phyloP scores from a whole-genome alignment of 2,113 vertebrate genomes.

The Synchiropus splendidus region DNA sequence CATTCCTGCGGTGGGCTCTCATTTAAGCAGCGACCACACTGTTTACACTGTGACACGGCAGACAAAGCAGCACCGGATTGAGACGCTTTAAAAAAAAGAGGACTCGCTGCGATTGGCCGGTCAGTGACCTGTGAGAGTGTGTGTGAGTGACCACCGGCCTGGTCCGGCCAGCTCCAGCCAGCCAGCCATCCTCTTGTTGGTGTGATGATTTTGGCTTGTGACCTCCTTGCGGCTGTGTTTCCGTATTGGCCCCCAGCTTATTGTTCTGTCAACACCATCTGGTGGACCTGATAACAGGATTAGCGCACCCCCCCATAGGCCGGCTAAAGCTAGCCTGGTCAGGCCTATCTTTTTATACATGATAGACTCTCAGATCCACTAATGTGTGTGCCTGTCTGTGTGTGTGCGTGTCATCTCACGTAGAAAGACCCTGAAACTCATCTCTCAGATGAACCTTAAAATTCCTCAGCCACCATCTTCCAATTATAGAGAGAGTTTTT shows the following conservation, averaged over 20 bases:
- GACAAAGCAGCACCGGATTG: conserved; percentile 16
- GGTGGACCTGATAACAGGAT: conserved; percentile 65
- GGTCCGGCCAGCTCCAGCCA: conserved; percentile 20
- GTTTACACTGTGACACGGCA: conserved; percentile 5
- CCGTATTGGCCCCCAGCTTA: conserved; percentile 41
- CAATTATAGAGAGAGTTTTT: conserved; percentile 1
- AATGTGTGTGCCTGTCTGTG: conserved; percentile 12
- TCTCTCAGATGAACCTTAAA: conserved; percentile 7
- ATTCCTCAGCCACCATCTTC: conserved; percentile 7
- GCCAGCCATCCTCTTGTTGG: conserved; percentile 44
- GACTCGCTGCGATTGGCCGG: no score
- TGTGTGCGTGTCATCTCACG: conserved; percentile 21
- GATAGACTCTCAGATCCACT: conserved; percentile 3
- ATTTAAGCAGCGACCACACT: background rate
- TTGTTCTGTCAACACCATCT: conserved; percentile 68
- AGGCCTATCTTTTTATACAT: conserved; percentile 28
- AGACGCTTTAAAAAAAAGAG: conserved; percentile 1
- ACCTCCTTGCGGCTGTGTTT: conserved; percentile 42
- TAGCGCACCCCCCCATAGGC: conserved; percentile 54
- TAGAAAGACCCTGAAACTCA: background rate
- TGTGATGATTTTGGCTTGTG: conserved; percentile 52
- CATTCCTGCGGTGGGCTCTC: conserved; percentile 5
- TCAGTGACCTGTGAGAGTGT: conserved; percentile 12
- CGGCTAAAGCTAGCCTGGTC: conserved; percentile 35
- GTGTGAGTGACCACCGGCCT: conserved; percentile 22